Evolutionary conservation across 2,888 invertebrate species (phyloP).

Genomic region (Cancer borealis): DNA sequence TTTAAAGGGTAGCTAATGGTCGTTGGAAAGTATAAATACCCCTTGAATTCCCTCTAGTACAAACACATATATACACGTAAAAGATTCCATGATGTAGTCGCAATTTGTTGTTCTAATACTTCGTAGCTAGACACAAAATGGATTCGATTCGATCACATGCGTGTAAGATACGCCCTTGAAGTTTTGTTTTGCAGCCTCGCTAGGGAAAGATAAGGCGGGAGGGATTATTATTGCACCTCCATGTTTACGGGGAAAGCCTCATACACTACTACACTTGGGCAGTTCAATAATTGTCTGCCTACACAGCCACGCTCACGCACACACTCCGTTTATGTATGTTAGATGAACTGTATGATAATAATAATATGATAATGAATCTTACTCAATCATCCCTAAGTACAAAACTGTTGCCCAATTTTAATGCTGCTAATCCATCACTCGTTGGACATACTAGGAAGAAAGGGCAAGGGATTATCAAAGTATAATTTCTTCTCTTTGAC

Average conservation of each 20-base stretch:
- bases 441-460: not conserved
- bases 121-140: not conserved
- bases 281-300: not conserved
- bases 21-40: not conserved
- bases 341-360: not conserved
- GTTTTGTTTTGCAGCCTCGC: not conserved
- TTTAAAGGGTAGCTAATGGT: not conserved
- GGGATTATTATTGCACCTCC: not conserved
- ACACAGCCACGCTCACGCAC: not conserved
- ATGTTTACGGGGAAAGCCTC: not conserved
- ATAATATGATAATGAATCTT: not conserved
- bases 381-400: not conserved
- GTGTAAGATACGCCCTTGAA: not conserved
- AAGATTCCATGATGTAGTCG: not conserved
- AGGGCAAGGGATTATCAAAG: not conserved
- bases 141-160: not conserved
- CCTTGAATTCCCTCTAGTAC: not conserved
- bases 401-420: too few species aligned
- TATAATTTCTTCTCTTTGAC: too few species aligned
- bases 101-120: not conserved
- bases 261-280: not conserved
- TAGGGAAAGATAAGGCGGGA: not conserved
- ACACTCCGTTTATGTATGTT: too few species aligned
- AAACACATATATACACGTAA: slow-evolving; percentile 3
- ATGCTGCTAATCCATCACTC: too few species aligned